A percentile compares a stretch with the other conserved stretches of the same genome.
Evolutionary conservation across 2,888 invertebrate species (phyloP).

Genomic region (Anarsia innoxiella): DNA sequence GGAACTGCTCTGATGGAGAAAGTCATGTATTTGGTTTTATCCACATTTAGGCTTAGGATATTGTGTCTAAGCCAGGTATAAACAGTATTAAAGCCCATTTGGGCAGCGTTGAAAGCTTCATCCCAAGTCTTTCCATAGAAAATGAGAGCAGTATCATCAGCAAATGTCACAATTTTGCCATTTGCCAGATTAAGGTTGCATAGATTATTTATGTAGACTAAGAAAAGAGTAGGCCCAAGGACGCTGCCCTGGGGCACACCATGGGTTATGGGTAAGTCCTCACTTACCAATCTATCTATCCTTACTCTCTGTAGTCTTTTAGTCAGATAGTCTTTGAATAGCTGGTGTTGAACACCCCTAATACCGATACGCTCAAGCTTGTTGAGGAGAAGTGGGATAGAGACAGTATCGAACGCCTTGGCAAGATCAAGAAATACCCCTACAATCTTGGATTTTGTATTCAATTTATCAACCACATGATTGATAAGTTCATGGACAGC

Average conservation of each 20-base stretch:
- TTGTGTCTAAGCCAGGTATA: not conserved
- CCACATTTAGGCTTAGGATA: not conserved
- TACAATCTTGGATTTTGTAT: not conserved
- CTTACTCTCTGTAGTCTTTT: not conserved
- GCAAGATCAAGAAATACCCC: not conserved
- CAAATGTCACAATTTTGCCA: not conserved
- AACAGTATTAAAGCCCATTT: not conserved
- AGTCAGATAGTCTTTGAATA: not conserved
- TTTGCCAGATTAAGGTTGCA: not conserved
- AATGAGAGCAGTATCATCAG: not conserved
- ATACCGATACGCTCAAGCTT: not conserved
- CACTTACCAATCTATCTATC: not conserved
- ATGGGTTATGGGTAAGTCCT: not conserved
- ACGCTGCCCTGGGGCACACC: constrained; percentile 2
- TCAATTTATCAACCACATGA: not conserved
- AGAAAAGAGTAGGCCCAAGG: not conserved
- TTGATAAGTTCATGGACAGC: not conserved
- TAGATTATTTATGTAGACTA: not conserved
- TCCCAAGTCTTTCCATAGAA: not conserved
- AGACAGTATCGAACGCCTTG: no score
- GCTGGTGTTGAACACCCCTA: not conserved
- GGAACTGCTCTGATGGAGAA: not conserved
- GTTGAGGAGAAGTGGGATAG: not conserved
- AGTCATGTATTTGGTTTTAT: constrained; percentile 1
- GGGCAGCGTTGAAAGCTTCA: not conserved